A percentile compares a stretch with the other conserved stretches of the same genome.
Evolutionary conservation across 2,888 invertebrate genomes (phyloP).

Genomic region (Cataglyphis altisquamis): DNA sequence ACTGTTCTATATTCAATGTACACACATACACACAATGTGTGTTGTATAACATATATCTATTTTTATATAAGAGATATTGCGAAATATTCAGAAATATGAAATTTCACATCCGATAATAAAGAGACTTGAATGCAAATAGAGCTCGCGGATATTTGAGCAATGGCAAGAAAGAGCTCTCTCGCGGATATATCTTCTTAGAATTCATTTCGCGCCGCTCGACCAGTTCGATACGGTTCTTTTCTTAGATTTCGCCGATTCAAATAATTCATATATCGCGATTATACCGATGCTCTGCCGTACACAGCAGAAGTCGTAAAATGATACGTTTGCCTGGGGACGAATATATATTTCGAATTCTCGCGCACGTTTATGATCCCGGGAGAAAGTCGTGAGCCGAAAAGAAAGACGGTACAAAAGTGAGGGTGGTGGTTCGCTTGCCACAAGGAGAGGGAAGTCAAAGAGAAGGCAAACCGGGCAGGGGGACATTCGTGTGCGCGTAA

Average conservation of each 20-base stretch:
- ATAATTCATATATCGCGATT: slow-evolving; percentile 55
- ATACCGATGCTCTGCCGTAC: slow-evolving; percentile 16
- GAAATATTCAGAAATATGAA: slow-evolving; percentile 36
- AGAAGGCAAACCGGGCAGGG: slow-evolving; percentile 6
- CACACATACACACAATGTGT: not conserved
- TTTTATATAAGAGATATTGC: slow-evolving; percentile 40
- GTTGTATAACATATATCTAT: slow-evolving; percentile 1
- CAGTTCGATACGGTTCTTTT: slow-evolving; percentile 18
- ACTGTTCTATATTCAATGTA: not conserved
- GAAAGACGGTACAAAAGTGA: slow-evolving; percentile 51
- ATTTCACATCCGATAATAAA: slow-evolving; percentile 44
- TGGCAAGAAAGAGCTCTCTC: slow-evolving; percentile 17
- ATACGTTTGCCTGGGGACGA: slow-evolving; percentile 62
- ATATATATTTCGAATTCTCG: slow-evolving; percentile 54
- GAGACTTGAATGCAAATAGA: slow-evolving; percentile 44
- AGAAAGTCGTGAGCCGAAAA: slow-evolving; percentile 56
- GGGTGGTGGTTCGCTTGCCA: slow-evolving; percentile 43
- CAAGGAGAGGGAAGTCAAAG: slow-evolving; percentile 58
- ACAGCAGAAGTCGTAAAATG: slow-evolving; percentile 56
- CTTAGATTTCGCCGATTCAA: slow-evolving; percentile 20
- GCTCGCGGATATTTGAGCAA: slow-evolving; percentile 32
- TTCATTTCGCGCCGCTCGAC: slow-evolving; percentile 38
- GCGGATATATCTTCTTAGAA: slow-evolving; percentile 42
- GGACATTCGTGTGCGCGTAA: slow-evolving; percentile 50
- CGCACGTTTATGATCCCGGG: slow-evolving; percentile 62